Percentiles rank a stretch among this genome's conserved stretches.
These are phyloP conservation scores for Diabrotica virgifera DNA, from an alignment of 1,140 invertebrate species.

Conservation along the genomic window DNA sequence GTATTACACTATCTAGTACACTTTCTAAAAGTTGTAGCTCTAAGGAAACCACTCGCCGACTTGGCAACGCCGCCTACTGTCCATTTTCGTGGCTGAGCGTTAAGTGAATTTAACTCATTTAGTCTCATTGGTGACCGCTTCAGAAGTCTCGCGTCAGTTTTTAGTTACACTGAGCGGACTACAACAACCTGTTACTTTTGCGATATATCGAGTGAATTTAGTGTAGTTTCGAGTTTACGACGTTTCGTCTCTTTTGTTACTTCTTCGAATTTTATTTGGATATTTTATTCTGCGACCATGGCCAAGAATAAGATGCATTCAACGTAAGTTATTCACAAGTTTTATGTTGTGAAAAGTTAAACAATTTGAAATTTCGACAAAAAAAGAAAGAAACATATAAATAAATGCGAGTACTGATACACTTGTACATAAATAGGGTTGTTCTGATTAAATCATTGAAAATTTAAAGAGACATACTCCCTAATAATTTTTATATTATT, in stretches of 20 bases:
- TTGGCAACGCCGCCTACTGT: background rate
- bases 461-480: too few species aligned
- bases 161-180: background rate
- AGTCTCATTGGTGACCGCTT: background rate
- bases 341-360: too few species aligned
- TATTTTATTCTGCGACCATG: slow-evolving; percentile 20
- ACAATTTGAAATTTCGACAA: too few species aligned
- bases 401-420: too few species aligned
- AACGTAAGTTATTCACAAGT: slow-evolving; percentile 30
- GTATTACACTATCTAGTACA: too few species aligned
- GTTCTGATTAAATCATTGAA: too few species aligned
- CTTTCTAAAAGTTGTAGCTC: background rate
- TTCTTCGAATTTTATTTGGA: background rate
- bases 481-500: too few species aligned
- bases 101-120: slow-evolving; percentile 1
- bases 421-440: too few species aligned
- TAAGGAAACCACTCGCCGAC: background rate
- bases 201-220: background rate
- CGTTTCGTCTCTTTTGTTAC: too few species aligned
- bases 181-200: background rate
- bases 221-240: background rate
- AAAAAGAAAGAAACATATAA: too few species aligned
- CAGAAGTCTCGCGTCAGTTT: background rate
- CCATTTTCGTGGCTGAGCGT: slow-evolving; percentile 5
- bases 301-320: slow-evolving; percentile 40